Conservation (phyloP, 2,888 invertebrate species). For the Scaptomyza cyrtandrae region DNA sequence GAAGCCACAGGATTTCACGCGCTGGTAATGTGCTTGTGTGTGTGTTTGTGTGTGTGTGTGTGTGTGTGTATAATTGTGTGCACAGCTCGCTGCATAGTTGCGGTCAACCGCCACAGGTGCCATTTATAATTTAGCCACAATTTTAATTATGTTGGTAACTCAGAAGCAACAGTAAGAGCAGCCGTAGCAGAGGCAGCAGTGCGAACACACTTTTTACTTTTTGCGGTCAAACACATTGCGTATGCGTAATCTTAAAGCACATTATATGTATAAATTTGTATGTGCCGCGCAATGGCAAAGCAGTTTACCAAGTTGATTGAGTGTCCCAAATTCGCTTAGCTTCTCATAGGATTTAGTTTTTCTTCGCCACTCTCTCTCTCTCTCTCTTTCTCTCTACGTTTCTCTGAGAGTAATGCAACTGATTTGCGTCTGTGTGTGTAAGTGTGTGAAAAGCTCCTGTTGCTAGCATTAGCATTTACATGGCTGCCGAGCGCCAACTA, state of each 20-base stretch:
- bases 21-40: conserved; percentile 37
- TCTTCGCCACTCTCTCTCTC: background rate
- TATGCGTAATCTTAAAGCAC: conserved; percentile 49
- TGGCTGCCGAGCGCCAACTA: conserved; percentile 36
- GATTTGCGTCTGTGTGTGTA: conserved; percentile 18
- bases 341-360: conserved; percentile 1
- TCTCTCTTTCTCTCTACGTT: too few relatives aligned
- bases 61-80: conserved; percentile 2
- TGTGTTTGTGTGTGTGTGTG: background rate
- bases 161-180: conserved; percentile 36
- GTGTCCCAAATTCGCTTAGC: conserved; percentile 38
- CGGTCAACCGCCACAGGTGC: conserved; percentile 75
- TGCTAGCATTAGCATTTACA: conserved; percentile 49
- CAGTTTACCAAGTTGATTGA: conserved; percentile 25
- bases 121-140: conserved; percentile 75
- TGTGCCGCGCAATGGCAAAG: conserved; percentile 11
- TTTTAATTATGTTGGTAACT: conserved; percentile 74
- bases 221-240: conserved; percentile 45
- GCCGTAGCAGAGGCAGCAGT: conserved; percentile 9
- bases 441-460: conserved; percentile 34
- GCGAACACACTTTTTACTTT: background rate
- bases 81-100: conserved; percentile 51
- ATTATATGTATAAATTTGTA: conserved; percentile 10
- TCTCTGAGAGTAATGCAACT: conserved; percentile 1
- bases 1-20: conserved; percentile 64